Percentiles rank a stretch among this genome's conserved stretches.
Conservation (phyloP, 2,113 vertebrate species). For the Ammodramus savannarum region DNA sequence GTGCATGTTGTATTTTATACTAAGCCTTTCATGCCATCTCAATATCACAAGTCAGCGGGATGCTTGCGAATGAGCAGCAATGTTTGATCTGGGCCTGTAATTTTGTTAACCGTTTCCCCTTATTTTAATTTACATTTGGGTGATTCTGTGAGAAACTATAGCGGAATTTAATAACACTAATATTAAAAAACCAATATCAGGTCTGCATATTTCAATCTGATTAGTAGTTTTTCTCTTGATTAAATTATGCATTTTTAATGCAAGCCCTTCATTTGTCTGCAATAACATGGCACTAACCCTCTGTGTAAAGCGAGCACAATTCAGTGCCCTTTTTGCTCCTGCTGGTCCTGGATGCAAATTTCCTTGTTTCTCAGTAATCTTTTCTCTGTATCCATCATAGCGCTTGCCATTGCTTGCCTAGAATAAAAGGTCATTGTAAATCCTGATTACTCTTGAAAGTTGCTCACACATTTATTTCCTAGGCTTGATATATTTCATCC, state of each 20-base stretch:
- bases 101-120: constrained; percentile 37
- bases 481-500: not conserved
- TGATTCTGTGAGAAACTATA: constrained; percentile 25
- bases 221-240: constrained; percentile 67
- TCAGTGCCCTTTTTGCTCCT: not conserved
- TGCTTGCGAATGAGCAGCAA: not conserved
- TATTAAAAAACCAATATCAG: constrained; percentile 59
- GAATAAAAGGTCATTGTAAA: constrained; percentile 26
- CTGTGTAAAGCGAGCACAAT: not conserved
- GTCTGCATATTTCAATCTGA: constrained; percentile 62
- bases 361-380: not conserved
- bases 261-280: constrained; percentile 50
- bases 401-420: not conserved
- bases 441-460: constrained; percentile 28
- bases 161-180: constrained; percentile 55
- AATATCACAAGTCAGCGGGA: not conserved
- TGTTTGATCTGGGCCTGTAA: constrained; percentile 39
- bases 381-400: not conserved
- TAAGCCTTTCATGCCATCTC: not conserved
- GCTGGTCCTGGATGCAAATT: constrained; percentile 13
- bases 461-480: not conserved
- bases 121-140: constrained; percentile 62
- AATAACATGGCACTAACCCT: not conserved
- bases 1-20: not conserved
- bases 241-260: constrained; percentile 73